These are phyloP conservation scores for Melieria picta DNA, from an alignment of 2,888 invertebrate genomes.

Conservation along the genomic window DNA sequence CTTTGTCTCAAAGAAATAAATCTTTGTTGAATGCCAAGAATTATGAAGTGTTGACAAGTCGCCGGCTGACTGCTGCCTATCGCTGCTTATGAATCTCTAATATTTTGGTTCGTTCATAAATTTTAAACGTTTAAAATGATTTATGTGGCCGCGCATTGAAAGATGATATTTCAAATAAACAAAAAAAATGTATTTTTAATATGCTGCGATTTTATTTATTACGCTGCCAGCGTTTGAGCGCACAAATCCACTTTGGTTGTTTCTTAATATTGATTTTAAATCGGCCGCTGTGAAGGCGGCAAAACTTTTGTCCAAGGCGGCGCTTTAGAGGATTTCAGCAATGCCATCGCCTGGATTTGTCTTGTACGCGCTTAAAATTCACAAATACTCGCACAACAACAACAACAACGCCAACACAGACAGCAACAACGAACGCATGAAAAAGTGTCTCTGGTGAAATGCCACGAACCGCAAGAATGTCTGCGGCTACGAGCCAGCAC, in stretches of 20 bases:
- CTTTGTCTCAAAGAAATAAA: conserved; percentile 14
- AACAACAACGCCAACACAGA: conserved; percentile 4
- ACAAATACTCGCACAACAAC: conserved; percentile 20
- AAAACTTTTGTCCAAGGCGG: too few relatives aligned
- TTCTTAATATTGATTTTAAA: too few relatives aligned
- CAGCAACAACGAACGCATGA: background rate
- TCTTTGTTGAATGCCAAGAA: conserved; percentile 8
- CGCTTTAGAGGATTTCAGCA: too few relatives aligned
- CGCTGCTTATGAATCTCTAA: too few relatives aligned
- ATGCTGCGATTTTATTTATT: too few relatives aligned
- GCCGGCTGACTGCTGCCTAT: background rate
- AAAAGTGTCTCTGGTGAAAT: background rate
- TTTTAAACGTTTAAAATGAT: conserved; percentile 19
- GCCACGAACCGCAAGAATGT: conserved; percentile 37
- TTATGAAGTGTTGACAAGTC: conserved; percentile 29
- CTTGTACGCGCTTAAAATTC: conserved; percentile 38
- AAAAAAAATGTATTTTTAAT: too few relatives aligned
- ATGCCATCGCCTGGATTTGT: conserved; percentile 40
- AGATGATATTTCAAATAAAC: too few relatives aligned
- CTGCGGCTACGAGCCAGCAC: conserved; percentile 32
- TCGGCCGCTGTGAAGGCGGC: too few relatives aligned
- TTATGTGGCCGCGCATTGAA: too few relatives aligned
- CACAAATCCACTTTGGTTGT: too few relatives aligned
- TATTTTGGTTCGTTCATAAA: too few relatives aligned
- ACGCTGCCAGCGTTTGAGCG: too few relatives aligned